phyloP scores from a whole-genome alignment of 1,140 invertebrate species.

The Sesamia nonagrioides region DNA sequence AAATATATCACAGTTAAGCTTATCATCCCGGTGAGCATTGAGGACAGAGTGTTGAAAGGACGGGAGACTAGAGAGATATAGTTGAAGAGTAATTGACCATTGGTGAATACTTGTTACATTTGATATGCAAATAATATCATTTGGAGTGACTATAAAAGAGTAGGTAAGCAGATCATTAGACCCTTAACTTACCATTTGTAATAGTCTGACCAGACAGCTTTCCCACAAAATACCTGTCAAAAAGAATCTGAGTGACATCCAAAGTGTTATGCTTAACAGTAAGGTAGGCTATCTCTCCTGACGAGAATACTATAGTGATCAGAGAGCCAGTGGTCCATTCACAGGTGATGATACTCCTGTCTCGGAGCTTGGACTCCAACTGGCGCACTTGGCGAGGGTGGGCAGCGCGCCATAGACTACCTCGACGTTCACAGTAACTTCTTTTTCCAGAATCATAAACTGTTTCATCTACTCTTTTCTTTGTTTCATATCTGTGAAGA shows the following conservation, averaged over 20 bases:
- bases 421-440: conserved; percentile 71
- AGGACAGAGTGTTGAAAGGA: too few species aligned
- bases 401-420: conserved; percentile 69
- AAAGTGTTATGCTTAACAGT: conserved; percentile 73
- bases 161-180: background rate
- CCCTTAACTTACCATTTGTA: conserved; percentile 67
- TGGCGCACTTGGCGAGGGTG: conserved; percentile 72
- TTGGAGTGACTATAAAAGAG: too few species aligned
- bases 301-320: conserved; percentile 75
- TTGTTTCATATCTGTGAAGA: conserved; percentile 75
- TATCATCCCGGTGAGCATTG: too few species aligned
- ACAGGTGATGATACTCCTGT: conserved; percentile 68
- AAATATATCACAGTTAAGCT: too few species aligned
- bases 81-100: too few species aligned
- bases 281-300: conserved; percentile 76
- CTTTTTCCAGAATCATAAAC: conserved; percentile 75
- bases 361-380: conserved; percentile 76
- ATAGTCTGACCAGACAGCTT: conserved; percentile 73
- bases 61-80: too few species aligned
- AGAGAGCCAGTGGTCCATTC: conserved; percentile 75
- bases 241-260: conserved; percentile 78
- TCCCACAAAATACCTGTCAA: conserved; percentile 82
- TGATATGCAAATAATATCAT: too few species aligned
- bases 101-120: too few species aligned
- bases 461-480: conserved; percentile 75